Base-by-base conservation (phyloP, 2,888 invertebrate genomes). In the Bombyx huttoni region DNA sequence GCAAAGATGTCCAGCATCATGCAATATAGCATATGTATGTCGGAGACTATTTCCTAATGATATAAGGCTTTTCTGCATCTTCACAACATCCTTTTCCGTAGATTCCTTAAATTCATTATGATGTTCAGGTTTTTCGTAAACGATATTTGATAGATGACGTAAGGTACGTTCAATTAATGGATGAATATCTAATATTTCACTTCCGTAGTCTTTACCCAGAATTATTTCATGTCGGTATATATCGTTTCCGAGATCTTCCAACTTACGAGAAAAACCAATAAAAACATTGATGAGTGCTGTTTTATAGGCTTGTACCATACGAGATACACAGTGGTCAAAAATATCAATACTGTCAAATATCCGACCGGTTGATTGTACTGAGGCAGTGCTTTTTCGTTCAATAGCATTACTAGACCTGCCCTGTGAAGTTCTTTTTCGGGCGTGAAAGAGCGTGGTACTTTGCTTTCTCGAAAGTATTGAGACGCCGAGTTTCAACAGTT, bases 1-100 rank as follows among this genome's bases (percentile, higher is more conserved):
- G 75, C 79, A 84, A 13, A 86, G 67, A 64, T 81, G 79, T 24
- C 75, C 74, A 1, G 81, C 76, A 49, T 81, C 71, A 50, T 78
- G 68, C 52, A 87, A 64, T 53, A 83, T 61, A 34, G 54, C 57
- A 56, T 70, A 81, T 0, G 78, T 82, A 55, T 77, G 70, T 47
- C 70, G 73, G n/a, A 86, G 68, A 52, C 69, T 60, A 34, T 78
- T 73, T 24, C 78, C 78, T 51, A 86, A 62, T 0, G 71, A 63
- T 13, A 45, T 53, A 34, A 85, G 60, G 63, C 77, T 79, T 56
- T 73, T 73, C 52, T 78, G 75, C 64, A 85, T 68, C 50, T 60
- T 62, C 9, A 63, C 24, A 14, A 68, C 51, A 56, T 77, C 69
- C 3, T 58, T 55, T 9, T 64, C 65, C 5, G 67, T 59, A 1